Conservation (phyloP, 2,113 vertebrate genomes). For the Heterochromis multidens region DNA sequence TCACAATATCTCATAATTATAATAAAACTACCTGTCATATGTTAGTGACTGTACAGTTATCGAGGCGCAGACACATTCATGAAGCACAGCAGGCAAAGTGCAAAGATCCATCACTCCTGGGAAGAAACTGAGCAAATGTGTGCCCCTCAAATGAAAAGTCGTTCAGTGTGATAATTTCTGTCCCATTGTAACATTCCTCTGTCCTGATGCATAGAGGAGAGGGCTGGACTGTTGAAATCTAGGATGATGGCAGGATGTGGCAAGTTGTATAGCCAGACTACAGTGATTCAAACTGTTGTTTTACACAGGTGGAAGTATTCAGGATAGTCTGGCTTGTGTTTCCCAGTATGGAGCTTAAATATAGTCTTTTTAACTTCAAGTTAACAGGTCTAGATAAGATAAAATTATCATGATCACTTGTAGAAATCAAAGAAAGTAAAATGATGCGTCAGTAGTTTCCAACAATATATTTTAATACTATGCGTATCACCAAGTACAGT, state of each 20-base stretch:
- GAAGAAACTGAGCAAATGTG: neutral
- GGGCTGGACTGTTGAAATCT: neutral
- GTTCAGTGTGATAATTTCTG: neutral
- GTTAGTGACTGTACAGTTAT: too few species aligned
- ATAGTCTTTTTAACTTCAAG: neutral
- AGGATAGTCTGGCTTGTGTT: neutral
- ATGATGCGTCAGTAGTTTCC: neutral
- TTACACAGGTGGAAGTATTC: neutral
- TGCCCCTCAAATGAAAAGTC: too few species aligned
- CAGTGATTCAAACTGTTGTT: neutral
- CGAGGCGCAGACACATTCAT: too few species aligned
- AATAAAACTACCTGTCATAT: too few species aligned
- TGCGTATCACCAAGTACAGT: neutral
- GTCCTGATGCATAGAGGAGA: neutral
- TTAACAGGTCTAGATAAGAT: neutral
- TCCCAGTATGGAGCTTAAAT: neutral
- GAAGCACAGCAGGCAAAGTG: too few species aligned
- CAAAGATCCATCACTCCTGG: too few species aligned
- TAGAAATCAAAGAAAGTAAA: neutral
- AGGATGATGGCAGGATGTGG: neutral
- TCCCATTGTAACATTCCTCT: fast-evolving
- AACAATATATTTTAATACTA: fast-evolving
- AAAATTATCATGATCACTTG: neutral
- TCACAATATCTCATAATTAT: too few species aligned
- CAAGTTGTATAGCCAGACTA: neutral